Evolutionary conservation across 2,888 invertebrate genomes (phyloP).

Genomic region (Hyposoter didymator): DNA sequence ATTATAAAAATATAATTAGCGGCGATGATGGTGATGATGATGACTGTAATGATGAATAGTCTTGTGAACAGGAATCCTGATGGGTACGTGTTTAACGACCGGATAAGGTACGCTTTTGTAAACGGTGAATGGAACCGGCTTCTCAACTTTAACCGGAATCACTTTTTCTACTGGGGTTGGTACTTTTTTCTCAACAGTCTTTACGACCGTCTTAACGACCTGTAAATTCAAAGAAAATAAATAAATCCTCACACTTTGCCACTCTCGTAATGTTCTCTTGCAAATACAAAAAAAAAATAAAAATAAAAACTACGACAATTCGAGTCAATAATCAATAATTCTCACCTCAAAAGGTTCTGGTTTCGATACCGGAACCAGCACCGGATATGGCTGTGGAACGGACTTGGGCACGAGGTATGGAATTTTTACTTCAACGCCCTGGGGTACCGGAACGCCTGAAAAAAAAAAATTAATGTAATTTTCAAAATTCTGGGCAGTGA

Average conservation of each 20-base stretch:
- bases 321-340: background rate
- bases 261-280: conserved; percentile 11
- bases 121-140: conserved; percentile 89
- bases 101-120: conserved; percentile 88
- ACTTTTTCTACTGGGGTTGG: conserved; percentile 89
- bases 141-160: conserved; percentile 88
- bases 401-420: conserved; percentile 85
- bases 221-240: conserved; percentile 48
- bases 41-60: conserved; percentile 87
- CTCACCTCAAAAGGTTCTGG: conserved; percentile 83
- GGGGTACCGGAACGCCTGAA: conserved; percentile 85
- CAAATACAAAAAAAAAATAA: background rate
- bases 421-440: conserved; percentile 86
- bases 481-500: background rate
- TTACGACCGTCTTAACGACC: conserved; percentile 76
- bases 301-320: conserved; percentile 1
- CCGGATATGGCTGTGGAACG: conserved; percentile 88
- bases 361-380: conserved; percentile 88
- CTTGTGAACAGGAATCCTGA: conserved; percentile 89
- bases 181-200: conserved; percentile 80
- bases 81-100: conserved; percentile 88
- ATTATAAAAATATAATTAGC: conserved; percentile 1
- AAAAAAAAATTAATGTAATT: background rate
- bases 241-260: background rate
- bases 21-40: conserved; percentile 48